Evolutionary conservation across 2,113 vertebrate genomes (phyloP).

Genomic region (Antigone vipio): DNA sequence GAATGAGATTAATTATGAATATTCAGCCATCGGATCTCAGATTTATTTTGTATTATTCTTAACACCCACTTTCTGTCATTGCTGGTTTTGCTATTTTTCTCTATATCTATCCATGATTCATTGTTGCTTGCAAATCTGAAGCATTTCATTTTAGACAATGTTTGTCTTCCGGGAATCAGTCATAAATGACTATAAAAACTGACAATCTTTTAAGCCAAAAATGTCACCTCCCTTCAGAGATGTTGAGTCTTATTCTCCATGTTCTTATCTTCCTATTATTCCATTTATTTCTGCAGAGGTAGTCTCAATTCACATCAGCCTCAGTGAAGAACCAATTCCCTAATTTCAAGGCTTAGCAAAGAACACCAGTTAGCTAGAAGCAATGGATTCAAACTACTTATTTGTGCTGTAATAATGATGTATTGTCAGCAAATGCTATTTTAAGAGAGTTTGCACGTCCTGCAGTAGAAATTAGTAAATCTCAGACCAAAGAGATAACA

Average conservation of each 20-base stretch:
- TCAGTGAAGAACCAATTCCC: neutral
- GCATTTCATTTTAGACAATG: slow-evolving; percentile 14
- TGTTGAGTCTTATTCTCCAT: neutral
- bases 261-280: neutral
- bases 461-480: neutral
- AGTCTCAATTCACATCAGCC: neutral
- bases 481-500: neutral
- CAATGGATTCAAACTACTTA: neutral
- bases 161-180: neutral
- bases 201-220: slow-evolving; percentile 5
- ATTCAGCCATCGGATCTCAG: neutral
- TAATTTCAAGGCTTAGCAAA: neutral
- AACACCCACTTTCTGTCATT: neutral
- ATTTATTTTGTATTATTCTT: slow-evolving; percentile 34
- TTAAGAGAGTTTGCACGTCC: neutral
- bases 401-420: neutral
- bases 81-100: slow-evolving; percentile 11
- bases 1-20: neutral
- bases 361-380: neutral
- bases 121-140: slow-evolving; percentile 20
- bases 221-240: neutral
- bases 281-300: neutral
- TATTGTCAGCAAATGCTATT: neutral
- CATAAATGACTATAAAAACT: neutral
- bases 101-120: slow-evolving; percentile 9